phyloP scores from a whole-genome alignment of 2,113 vertebrate genomes.

The Cinclus cinclus region DNA sequence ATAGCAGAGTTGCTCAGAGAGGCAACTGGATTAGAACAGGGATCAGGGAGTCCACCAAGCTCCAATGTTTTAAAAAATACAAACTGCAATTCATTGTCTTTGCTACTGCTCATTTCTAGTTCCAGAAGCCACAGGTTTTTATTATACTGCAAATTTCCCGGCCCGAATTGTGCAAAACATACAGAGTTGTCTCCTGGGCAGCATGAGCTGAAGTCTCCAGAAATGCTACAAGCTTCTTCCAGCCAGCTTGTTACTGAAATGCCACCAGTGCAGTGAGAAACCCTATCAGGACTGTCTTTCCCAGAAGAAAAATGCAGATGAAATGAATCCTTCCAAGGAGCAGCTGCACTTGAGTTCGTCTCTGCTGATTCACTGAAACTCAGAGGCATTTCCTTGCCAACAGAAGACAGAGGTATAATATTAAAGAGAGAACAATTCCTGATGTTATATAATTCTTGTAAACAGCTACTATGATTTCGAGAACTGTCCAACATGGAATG shows the following conservation, averaged over 20 bases:
- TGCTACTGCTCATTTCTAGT: neutral
- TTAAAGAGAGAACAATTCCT: neutral
- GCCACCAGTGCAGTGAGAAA: neutral
- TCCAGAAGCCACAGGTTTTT: conserved; percentile 2
- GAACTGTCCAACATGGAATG: neutral
- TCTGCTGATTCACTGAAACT: neutral
- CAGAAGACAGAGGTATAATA: neutral
- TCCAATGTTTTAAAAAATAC: neutral
- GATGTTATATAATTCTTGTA: conserved; percentile 14
- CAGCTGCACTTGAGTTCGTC: neutral
- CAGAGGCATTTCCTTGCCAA: neutral
- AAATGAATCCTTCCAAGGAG: neutral
- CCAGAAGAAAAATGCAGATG: neutral
- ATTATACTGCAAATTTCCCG: neutral
- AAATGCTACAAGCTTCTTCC: neutral
- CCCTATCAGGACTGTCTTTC: neutral
- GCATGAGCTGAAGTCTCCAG: neutral
- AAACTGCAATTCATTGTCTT: neutral
- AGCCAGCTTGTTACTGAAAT: neutral
- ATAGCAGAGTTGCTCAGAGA: neutral
- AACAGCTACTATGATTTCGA: neutral
- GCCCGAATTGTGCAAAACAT: conserved; percentile 56
- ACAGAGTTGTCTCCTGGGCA: neutral
- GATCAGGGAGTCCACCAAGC: neutral
- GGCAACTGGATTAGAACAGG: neutral